phyloP scores from a whole-genome alignment of 2,888 invertebrate genomes.

The Drosophila melanosoma region DNA sequence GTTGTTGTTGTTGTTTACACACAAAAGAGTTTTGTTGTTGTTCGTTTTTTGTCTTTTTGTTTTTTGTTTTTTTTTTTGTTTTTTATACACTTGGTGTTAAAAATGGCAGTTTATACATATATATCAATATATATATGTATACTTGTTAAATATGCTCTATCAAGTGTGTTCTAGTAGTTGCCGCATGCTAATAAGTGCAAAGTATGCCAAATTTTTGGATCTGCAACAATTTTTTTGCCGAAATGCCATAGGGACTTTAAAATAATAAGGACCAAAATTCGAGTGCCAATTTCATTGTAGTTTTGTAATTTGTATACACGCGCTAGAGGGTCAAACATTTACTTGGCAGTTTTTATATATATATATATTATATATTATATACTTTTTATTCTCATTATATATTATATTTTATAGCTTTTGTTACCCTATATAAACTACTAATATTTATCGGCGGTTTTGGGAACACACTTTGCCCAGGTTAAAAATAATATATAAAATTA shows the following conservation, averaged over 20 bases:
- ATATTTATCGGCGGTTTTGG: conserved; percentile 80
- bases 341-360: conserved; percentile 68
- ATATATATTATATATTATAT: conserved; percentile 38
- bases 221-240: conserved; percentile 33
- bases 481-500: conserved; percentile 15
- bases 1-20: conserved; percentile 56
- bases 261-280: conserved; percentile 3
- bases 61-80: conserved; percentile 40
- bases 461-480: conserved; percentile 76
- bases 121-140: conserved; percentile 55
- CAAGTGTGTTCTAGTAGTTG: conserved; percentile 74
- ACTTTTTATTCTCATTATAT: conserved; percentile 33
- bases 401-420: conserved; percentile 45
- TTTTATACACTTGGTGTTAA: conserved; percentile 81
- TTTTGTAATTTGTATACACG: conserved; percentile 42
- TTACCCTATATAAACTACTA: conserved; percentile 79
- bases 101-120: conserved; percentile 83
- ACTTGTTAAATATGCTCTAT: conserved; percentile 50
- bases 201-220: conserved; percentile 54
- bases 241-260: conserved; percentile 24
- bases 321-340: conserved; percentile 75
- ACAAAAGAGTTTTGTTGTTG: conserved; percentile 65
- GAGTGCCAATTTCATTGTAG: conserved; percentile 40
- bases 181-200: conserved; percentile 56
- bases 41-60: conserved; percentile 40